A percentile compares a stretch with the other conserved stretches of the same genome.
These are phyloP conservation scores for Indicator indicator DNA, from an alignment of 2,113 vertebrate genomes.

Conservation along the genomic window DNA sequence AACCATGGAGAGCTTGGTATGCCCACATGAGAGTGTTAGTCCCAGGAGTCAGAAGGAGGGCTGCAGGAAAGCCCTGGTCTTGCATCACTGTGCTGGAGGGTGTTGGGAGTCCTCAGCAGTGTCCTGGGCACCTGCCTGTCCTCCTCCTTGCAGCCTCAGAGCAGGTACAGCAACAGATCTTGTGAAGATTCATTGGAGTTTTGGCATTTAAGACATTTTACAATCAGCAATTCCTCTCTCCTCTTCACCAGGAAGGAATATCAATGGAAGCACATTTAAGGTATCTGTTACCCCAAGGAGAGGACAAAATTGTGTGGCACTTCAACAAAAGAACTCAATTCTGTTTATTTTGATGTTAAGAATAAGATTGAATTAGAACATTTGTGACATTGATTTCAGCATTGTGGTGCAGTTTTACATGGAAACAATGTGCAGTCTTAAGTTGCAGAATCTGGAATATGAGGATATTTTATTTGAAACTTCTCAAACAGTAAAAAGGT, in stretches of 20 bases:
- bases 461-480: background rate
- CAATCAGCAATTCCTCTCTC: background rate
- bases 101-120: background rate
- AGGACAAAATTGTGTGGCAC: background rate
- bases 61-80: background rate
- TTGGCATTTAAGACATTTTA: background rate
- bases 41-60: too few species aligned
- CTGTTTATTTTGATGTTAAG: background rate
- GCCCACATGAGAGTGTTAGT: fast-evolving
- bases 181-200: background rate
- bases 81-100: fast-evolving
- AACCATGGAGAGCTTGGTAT: background rate
- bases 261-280: background rate
- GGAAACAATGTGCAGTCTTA: background rate
- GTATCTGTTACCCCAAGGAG: background rate
- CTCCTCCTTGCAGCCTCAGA: background rate
- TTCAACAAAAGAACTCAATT: background rate
- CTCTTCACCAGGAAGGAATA: background rate
- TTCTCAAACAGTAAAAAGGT: background rate
- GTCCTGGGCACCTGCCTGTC: too few species aligned
- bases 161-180: fast-evolving
- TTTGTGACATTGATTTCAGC: background rate
- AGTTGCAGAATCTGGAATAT: background rate
- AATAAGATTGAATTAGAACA: background rate
- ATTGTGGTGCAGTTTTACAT: background rate